Evolutionary conservation across 30 jellyfish, hydroid and myxozoan genomes (phyloP).

Genomic region (Cassiopea andromeda): DNA sequence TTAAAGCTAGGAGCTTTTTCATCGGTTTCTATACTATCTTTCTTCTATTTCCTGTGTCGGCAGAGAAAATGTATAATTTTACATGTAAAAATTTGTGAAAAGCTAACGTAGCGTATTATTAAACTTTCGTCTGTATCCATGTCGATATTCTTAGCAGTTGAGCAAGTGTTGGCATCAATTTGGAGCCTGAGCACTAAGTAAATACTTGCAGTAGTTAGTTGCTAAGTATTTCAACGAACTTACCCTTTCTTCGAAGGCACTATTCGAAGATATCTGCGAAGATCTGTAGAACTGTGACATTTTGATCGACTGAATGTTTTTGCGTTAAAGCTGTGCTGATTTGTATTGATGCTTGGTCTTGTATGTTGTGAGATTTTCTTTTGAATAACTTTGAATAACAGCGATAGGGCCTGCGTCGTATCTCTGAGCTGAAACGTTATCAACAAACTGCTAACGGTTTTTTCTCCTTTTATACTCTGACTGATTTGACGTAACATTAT

Average conservation of each 20-base stretch:
- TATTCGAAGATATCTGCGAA: not conserved
- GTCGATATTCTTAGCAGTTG: too few relatives aligned
- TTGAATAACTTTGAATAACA: not conserved
- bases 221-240: not conserved
- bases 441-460: not conserved
- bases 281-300: not conserved
- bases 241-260: not conserved
- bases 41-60: too few relatives aligned
- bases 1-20: too few relatives aligned
- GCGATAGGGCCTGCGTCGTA: not conserved
- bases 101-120: too few relatives aligned
- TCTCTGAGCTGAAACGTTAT: constrained; percentile 10
- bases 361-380: not conserved
- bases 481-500: constrained; percentile 1
- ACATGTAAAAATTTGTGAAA: too few relatives aligned
- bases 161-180: too few relatives aligned
- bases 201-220: not conserved
- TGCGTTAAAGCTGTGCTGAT: not conserved
- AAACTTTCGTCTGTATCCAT: too few relatives aligned
- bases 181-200: not conserved
- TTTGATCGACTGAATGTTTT: not conserved
- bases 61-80: too few relatives aligned
- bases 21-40: too few relatives aligned
- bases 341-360: not conserved
- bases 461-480: constrained; percentile 3